Evolutionary conservation across 2,797 vertebrate genomes (phyloP).

Genomic region (Simalia tracyae): DNA sequence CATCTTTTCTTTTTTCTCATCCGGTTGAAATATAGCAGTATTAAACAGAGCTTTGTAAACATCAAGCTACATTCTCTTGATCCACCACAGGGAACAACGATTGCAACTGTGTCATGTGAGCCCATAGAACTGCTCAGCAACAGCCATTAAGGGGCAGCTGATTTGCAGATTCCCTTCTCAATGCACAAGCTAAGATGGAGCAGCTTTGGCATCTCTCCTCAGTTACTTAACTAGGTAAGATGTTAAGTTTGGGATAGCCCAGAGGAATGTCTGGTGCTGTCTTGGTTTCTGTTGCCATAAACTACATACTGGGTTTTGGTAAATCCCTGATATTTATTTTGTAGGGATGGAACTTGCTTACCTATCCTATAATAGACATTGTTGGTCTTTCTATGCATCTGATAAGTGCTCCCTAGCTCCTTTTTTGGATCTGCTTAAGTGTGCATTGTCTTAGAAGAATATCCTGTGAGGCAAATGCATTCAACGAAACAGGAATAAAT

Average conservation of each 20-base stretch:
- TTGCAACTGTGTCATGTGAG: not conserved
- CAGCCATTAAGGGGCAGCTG: not conserved
- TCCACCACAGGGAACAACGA: not conserved
- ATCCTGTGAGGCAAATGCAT: no score
- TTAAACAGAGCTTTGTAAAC: not conserved
- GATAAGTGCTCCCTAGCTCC: not conserved
- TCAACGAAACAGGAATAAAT: no score
- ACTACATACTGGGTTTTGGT: not conserved
- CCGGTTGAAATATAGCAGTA: not conserved
- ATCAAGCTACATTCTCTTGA: not conserved
- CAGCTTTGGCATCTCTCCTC: not conserved
- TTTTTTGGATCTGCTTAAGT: no score
- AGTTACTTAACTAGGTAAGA: not conserved
- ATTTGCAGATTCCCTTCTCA: not conserved
- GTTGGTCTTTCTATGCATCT: not conserved
- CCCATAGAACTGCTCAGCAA: not conserved
- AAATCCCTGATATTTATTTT: not conserved
- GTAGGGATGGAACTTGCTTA: not conserved
- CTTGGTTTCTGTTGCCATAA: not conserved
- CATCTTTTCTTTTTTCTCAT: no score
- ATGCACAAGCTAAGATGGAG: not conserved
- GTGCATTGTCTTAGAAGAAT: no score
- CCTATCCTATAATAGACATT: not conserved
- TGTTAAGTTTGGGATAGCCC: not conserved
- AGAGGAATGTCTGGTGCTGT: not conserved